Evolutionary conservation across 2,888 invertebrate species (phyloP).

Genomic region (Synanthedon formicaeformis): DNA sequence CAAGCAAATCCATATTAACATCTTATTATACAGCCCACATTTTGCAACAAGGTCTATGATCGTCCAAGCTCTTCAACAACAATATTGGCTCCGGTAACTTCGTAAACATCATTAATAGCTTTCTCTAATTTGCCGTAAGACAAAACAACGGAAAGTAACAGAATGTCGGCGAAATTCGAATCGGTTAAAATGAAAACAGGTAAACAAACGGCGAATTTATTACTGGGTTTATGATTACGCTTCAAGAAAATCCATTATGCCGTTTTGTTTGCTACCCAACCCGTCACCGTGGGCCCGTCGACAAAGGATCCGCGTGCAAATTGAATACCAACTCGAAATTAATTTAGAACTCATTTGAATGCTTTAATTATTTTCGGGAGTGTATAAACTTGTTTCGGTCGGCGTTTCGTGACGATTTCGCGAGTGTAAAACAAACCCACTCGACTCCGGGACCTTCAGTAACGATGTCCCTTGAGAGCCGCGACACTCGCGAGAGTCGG

Average conservation of each 20-base stretch:
- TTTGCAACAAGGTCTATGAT: no score
- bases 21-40: no score
- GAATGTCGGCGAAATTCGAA: not conserved
- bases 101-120: no score
- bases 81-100: no score
- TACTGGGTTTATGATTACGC: not conserved
- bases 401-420: not conserved
- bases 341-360: conserved; percentile 27
- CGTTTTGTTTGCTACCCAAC: conserved; percentile 11
- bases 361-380: conserved; percentile 13
- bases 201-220: not conserved
- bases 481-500: not conserved
- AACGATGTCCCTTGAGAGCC: not conserved
- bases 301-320: conserved; percentile 12
- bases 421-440: not conserved
- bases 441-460: not conserved
- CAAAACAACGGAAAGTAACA: not conserved
- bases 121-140: no score
- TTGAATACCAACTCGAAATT: conserved; percentile 20
- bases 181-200: not conserved
- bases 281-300: conserved; percentile 7
- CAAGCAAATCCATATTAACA: no score
- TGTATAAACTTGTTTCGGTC: not conserved
- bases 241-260: conserved; percentile 11
- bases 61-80: no score